Conservation (phyloP, 2,113 vertebrate species). For the Aptenodytes forsteri region DNA sequence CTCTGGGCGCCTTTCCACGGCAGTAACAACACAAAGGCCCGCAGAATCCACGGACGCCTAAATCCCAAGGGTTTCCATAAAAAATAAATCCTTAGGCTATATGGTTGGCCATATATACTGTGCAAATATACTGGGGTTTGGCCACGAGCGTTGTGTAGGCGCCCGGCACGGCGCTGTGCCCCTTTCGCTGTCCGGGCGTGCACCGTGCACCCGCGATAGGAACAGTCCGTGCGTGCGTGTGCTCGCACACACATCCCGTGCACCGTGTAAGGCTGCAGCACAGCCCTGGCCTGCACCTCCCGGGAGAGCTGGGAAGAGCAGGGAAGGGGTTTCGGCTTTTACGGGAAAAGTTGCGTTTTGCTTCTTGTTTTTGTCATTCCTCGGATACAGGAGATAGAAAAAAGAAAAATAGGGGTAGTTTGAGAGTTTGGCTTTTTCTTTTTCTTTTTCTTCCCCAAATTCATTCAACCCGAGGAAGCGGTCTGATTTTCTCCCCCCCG, state of each 20-base stretch:
- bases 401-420: fast-evolving
- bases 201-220: neutral
- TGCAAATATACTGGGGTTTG: neutral
- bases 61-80: neutral
- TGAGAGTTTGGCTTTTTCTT: neutral
- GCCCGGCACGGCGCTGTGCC: neutral
- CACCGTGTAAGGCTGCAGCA: neutral
- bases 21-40: neutral
- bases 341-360: neutral
- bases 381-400: neutral
- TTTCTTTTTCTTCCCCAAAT: neutral
- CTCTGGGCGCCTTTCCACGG: fast-evolving
- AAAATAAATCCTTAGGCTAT: neutral
- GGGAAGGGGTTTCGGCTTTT: neutral
- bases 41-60: fast-evolving
- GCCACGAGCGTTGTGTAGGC: too few species aligned
- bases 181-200: neutral
- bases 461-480: neutral
- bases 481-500: neutral
- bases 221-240: neutral
- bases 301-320: neutral
- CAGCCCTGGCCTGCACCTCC: neutral
- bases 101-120: too few species aligned
- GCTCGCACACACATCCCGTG: too few species aligned
- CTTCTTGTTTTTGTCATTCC: neutral